phyloP scores from a whole-genome alignment of 2,888 invertebrate species.

The Monochamus alternatus region DNA sequence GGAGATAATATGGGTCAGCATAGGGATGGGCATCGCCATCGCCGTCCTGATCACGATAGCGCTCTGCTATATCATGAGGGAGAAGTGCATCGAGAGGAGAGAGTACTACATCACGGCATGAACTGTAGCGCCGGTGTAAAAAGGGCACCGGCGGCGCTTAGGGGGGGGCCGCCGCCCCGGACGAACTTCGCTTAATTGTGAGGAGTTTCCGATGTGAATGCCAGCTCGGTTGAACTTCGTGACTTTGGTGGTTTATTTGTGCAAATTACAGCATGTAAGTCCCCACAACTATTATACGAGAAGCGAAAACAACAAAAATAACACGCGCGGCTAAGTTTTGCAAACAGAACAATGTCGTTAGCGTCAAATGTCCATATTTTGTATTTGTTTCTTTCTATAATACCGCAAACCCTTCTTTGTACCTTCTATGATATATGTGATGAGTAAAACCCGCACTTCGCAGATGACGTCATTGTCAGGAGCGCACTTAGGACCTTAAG shows the following conservation, averaged over 20 bases:
- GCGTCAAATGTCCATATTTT: too few relatives aligned
- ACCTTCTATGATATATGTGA: too few relatives aligned
- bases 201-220: background rate
- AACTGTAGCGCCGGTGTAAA: slow-evolving; percentile 65
- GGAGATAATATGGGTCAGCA: slow-evolving; percentile 91
- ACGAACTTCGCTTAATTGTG: background rate
- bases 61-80: slow-evolving; percentile 85
- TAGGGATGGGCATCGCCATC: slow-evolving; percentile 89
- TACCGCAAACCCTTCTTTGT: too few relatives aligned
- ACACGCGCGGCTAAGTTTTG: too few relatives aligned
- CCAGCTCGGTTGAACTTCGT: background rate
- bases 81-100: slow-evolving; percentile 85
- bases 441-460: too few relatives aligned
- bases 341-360: too few relatives aligned
- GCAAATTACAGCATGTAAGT: background rate
- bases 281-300: too few relatives aligned
- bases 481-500: too few relatives aligned
- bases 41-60: slow-evolving; percentile 87
- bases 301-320: too few relatives aligned
- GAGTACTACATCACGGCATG: slow-evolving; percentile 83
- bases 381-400: too few relatives aligned
- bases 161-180: background rate
- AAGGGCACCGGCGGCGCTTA: background rate
- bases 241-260: background rate
- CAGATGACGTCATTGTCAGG: too few relatives aligned